phyloP scores from a whole-genome alignment of 2,797 vertebrate genomes.

The Pseudochaenichthys georgianus region DNA sequence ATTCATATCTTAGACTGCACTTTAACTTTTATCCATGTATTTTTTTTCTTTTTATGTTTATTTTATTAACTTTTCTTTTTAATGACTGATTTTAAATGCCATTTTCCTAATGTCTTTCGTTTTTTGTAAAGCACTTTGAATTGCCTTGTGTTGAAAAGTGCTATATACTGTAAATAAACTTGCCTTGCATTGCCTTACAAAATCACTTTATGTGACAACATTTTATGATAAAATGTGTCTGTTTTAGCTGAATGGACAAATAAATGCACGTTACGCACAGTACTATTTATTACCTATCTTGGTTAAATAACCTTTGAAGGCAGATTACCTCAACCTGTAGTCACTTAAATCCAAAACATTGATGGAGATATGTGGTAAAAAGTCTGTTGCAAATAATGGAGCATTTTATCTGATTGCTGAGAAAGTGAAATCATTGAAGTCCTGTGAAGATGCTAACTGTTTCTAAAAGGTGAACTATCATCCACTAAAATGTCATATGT shows the following conservation, averaged over 20 bases:
- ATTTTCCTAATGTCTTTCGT: no score
- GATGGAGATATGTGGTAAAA: neutral
- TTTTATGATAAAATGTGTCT: neutral
- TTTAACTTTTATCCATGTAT: no score
- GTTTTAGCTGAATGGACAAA: conserved; percentile 1
- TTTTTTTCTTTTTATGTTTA: no score
- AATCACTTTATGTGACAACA: neutral
- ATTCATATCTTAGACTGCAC: no score
- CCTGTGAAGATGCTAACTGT: neutral
- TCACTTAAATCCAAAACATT: neutral
- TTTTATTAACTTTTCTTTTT: no score
- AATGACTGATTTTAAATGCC: no score
- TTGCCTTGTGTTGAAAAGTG: no score
- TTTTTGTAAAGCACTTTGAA: no score
- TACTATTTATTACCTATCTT: neutral
- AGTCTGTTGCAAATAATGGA: no score
- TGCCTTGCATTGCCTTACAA: neutral
- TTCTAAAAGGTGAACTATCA: conserved; percentile 3
- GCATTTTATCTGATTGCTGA: no score
- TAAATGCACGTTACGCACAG: neutral
- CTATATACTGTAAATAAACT: no score
- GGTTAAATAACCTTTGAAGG: neutral
- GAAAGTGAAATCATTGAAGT: no score
- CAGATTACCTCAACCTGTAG: neutral
- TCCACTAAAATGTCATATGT: neutral